A percentile compares a stretch with the other conserved stretches of the same genome.
These are phyloP conservation scores for Drosophila aff. DNA, from an alignment of 1,140 invertebrate species.

Conservation along the genomic window DNA sequence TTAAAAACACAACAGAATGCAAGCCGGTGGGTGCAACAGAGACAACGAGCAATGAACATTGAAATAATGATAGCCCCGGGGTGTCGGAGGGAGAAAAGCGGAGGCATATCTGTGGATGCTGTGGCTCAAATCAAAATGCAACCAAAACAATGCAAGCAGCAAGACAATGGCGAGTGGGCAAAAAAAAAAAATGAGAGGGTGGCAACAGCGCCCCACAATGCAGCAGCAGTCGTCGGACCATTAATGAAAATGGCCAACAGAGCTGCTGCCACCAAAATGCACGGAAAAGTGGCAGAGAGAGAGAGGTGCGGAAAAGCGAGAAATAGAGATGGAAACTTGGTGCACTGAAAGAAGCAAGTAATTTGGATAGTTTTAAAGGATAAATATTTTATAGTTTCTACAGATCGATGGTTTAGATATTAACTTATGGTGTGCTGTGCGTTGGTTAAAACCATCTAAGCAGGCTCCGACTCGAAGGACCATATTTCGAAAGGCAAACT, in stretches of 20 bases:
- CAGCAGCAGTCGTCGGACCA: conserved; percentile 48
- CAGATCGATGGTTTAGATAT: not conserved
- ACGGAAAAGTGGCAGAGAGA: conserved; percentile 14
- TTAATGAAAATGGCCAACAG: conserved; percentile 80
- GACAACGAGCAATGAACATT: conserved; percentile 54
- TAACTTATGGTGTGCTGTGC: no score
- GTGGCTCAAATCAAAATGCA: conserved; percentile 79
- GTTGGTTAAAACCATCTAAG: no score
- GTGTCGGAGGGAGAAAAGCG: conserved; percentile 34
- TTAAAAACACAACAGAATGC: conserved; percentile 34
- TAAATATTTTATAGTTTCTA: not conserved
- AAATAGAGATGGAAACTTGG: conserved; percentile 3
- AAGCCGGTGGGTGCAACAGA: conserved; percentile 35
- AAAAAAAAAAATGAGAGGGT: not conserved
- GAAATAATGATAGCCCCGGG: conserved; percentile 80
- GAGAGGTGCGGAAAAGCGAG: not conserved
- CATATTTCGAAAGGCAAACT: not conserved
- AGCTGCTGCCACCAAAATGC: conserved; percentile 50
- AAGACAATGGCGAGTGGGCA: conserved; percentile 52
- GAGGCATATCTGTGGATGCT: conserved; percentile 58
- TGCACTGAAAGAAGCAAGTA: conserved; percentile 1
- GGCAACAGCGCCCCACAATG: conserved; percentile 48
- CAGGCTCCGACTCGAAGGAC: not conserved
- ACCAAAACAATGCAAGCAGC: conserved; percentile 71
- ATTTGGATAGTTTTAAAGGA: not conserved